Base-by-base conservation (phyloP, 2,113 vertebrate genomes). In the Callithrix jacchus region DNA sequence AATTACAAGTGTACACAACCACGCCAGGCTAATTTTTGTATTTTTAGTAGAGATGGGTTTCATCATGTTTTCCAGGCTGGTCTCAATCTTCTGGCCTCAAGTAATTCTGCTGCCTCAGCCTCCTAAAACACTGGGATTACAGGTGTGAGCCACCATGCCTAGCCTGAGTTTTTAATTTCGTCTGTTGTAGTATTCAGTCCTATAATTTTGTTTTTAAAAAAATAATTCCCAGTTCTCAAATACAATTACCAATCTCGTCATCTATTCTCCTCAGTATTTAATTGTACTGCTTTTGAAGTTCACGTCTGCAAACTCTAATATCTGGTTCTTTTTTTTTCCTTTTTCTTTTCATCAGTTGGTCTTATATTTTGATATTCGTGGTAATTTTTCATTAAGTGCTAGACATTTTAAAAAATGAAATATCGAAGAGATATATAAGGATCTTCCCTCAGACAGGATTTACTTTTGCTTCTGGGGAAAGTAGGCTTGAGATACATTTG, bases 401-500 rank as follows among this genome's bases (percentile, higher is more conserved):
- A 30, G 73, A 16, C 54, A 68, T 40, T 74, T 83, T 54, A 14
- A 10, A 32, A 66, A 54, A 87, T 66, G 42, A 77, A 83, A 30
- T 10, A 27, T 35, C 18, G 4, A 82, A 40, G 35, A 73, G 17
- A 47, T 74, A 3, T 56, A 10, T 49, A 87, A 87, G 54, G n/a
- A 3, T 42, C 74, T 79, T 86, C 16, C 27, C 58, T 71, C 27
- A 58, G 70, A 79, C 47, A 64, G 52, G 20, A 88, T 88, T 95
- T 84, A 42, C 40, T 81, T 71, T 66, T 87, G 89, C 61, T 86
- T 87, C 66, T 95, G 85, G 89, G 76, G 79, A 93, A 84, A 64
- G 27, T 25, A 5, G 35, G 4, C 16, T 58, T 87, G 61, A 40
- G 61, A 37, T 87, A 79, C 42, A 42, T 40, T 56, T 70, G 68